Evolutionary conservation across 1,140 invertebrate genomes (phyloP).

Genomic region (Centruroides sculpturatus): DNA sequence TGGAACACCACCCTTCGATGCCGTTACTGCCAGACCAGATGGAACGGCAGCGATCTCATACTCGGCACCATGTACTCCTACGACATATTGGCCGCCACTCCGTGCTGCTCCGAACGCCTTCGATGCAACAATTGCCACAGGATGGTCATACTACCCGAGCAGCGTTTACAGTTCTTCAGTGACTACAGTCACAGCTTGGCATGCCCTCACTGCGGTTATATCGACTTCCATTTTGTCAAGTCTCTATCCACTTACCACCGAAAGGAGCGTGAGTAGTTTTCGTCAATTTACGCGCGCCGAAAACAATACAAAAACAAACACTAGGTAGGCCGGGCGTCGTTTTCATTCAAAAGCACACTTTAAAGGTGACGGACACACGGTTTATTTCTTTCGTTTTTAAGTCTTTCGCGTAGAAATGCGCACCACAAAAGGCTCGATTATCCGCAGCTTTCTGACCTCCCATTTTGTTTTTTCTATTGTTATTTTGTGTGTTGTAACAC

Average conservation of each 20-base stretch:
- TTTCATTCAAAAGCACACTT: too few species aligned
- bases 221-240: conserved; percentile 90
- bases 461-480: too few species aligned
- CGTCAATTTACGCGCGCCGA: background rate
- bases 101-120: conserved; percentile 81
- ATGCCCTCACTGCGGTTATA: conserved; percentile 75
- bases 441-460: too few species aligned
- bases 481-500: too few species aligned
- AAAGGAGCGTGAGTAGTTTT: background rate
- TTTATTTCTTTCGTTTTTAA: too few species aligned
- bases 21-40: conserved; percentile 63
- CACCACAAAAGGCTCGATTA: too few species aligned
- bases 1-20: conserved; percentile 53
- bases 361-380: too few species aligned
- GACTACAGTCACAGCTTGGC: conserved; percentile 84
- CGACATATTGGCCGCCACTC: conserved; percentile 91
- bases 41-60: conserved; percentile 84
- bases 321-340: too few species aligned
- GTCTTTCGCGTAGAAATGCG: too few species aligned
- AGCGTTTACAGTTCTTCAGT: conserved; percentile 75
- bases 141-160: conserved; percentile 64
- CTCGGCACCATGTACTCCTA: conserved; percentile 95
- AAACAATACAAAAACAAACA: too few species aligned
- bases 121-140: conserved; percentile 82
- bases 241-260: conserved; percentile 39